These are phyloP conservation scores for Phrynosoma platyrhinos DNA, from an alignment of 2,113 vertebrate species.

Conservation along the genomic window DNA sequence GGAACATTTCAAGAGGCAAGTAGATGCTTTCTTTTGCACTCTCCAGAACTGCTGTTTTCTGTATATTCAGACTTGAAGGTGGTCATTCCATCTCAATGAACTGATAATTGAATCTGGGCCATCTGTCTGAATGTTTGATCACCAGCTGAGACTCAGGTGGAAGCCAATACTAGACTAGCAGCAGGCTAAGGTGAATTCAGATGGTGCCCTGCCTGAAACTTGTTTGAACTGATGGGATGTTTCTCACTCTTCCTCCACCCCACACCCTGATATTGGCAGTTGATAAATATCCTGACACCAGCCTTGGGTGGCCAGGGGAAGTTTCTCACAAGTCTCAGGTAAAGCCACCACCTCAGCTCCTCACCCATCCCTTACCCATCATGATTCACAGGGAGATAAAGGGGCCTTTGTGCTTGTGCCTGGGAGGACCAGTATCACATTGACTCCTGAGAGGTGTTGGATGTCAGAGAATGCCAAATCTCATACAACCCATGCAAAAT, in stretches of 20 bases:
- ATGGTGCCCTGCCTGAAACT: background rate
- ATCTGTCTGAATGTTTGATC: too few species aligned
- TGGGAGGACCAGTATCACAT: background rate
- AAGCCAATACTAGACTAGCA: too few species aligned
- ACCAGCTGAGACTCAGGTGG: too few species aligned
- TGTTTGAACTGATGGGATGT: background rate
- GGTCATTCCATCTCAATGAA: background rate
- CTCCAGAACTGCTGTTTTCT: background rate
- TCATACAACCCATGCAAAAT: background rate
- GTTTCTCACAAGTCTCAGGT: constrained; percentile 33
- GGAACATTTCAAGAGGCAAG: background rate
- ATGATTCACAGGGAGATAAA: constrained; percentile 24
- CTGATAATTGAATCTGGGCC: background rate
- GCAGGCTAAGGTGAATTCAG: background rate
- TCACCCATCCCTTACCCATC: background rate
- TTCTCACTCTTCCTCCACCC: accelerated
- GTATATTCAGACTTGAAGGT: background rate
- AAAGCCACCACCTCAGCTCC: background rate
- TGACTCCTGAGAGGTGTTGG: constrained; percentile 1
- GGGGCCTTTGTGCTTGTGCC: constrained; percentile 14
- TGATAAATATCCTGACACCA: background rate
- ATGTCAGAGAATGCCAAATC: constrained; percentile 16
- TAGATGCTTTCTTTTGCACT: background rate
- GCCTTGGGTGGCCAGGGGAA: background rate
- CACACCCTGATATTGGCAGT: background rate